These are phyloP conservation scores for Episyrphus balteatus DNA, from an alignment of 1,140 invertebrate genomes.

Conservation along the genomic window DNA sequence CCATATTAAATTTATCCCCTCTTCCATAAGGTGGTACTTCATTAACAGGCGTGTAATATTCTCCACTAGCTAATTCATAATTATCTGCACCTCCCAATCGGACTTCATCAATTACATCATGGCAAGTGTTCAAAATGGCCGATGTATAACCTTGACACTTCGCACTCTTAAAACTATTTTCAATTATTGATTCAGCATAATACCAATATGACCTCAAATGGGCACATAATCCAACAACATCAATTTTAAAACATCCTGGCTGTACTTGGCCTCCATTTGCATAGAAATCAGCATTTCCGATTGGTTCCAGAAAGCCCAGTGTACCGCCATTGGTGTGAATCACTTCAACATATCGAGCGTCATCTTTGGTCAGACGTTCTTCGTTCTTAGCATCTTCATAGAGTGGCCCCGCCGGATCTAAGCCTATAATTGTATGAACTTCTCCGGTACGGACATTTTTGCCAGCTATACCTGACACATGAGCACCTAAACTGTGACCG, in stretches of 20 bases:
- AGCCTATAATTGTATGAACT: conserved; percentile 10
- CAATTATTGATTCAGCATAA: no score
- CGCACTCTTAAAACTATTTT: no score
- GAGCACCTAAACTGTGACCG: conserved; percentile 23
- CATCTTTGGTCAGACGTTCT: conserved; percentile 28
- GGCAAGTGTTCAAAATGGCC: no score
- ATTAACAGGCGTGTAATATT: no score
- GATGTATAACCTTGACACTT: no score
- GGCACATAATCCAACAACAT: background rate
- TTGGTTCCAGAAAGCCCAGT: conserved; percentile 29
- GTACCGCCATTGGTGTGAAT: conserved; percentile 42
- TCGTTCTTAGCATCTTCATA: conserved; percentile 16
- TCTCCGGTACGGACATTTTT: background rate
- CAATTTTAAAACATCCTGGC: conserved; percentile 39
- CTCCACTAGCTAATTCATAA: no score
- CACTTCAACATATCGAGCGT: conserved; percentile 1
- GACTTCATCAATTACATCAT: no score
- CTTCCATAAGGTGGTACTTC: no score
- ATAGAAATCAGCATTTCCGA: conserved; percentile 36
- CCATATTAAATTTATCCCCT: no score
- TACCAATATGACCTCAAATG: no score
- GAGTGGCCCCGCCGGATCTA: conserved; percentile 31
- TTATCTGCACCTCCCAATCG: no score
- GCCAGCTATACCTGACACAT: conserved; percentile 35
- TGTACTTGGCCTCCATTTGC: conserved; percentile 36